phyloP scores from a whole-genome alignment of 2,888 invertebrate genomes.

The Synanthedon andrenaeformis region DNA sequence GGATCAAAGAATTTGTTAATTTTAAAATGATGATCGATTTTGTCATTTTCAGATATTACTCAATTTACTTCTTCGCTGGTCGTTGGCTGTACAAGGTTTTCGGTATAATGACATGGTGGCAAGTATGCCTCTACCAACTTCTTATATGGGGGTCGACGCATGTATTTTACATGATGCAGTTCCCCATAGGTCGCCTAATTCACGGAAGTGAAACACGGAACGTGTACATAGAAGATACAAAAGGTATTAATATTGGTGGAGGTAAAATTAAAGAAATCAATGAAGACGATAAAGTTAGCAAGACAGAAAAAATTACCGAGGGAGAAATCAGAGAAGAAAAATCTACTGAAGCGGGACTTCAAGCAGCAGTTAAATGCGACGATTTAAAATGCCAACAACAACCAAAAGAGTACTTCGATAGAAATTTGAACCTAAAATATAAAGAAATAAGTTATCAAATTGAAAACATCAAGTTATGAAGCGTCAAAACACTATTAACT shows the following conservation, averaged over 20 bases:
- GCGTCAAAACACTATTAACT: too few species aligned
- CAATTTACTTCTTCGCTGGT: conserved; percentile 50
- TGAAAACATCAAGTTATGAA: conserved; percentile 41
- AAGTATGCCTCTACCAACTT: conserved; percentile 47
- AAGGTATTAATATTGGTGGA: conserved; percentile 3
- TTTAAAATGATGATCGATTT: too few species aligned
- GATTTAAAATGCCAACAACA: too few species aligned
- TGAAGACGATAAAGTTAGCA: not conserved
- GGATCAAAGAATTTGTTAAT: too few species aligned
- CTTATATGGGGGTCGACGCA: conserved; percentile 39
- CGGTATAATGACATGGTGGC: conserved; percentile 64
- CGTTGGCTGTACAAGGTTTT: conserved; percentile 67
- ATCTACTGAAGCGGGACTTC: too few species aligned
- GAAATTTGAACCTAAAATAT: conserved; percentile 32
- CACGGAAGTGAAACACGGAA: conserved; percentile 21
- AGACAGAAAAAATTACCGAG: not conserved
- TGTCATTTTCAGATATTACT: conserved; percentile 36
- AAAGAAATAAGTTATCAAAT: conserved; percentile 20
- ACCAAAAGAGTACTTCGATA: not conserved
- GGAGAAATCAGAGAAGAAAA: too few species aligned
- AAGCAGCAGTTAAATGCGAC: too few species aligned
- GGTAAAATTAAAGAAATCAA: not conserved
- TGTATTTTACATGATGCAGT: conserved; percentile 46
- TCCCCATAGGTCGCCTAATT: conserved; percentile 45
- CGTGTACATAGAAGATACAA: conserved; percentile 4